A percentile compares a stretch with the other conserved stretches of the same genome.
phyloP scores from a whole-genome alignment of 1,140 invertebrate species.

The Drosophila watanabei region DNA sequence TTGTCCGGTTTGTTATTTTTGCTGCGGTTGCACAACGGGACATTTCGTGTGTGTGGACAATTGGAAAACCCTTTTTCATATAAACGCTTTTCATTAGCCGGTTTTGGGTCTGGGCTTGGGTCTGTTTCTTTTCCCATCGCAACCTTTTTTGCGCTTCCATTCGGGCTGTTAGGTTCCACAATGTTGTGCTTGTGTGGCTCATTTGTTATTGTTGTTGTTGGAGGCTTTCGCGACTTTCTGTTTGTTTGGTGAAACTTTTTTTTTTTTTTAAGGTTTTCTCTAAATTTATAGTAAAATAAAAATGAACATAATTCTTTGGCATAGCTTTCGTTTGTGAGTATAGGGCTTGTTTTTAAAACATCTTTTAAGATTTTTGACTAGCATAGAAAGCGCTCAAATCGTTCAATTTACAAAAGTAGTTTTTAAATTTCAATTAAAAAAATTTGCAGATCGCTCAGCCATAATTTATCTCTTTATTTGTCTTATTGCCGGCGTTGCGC shows the following conservation, averaged over 20 bases:
- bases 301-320: conserved; percentile 45
- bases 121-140: conserved; percentile 32
- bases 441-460: not conserved
- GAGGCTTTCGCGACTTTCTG: conserved; percentile 77
- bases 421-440: not conserved
- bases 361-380: not conserved
- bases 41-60: conserved; percentile 62
- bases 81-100: conserved; percentile 60
- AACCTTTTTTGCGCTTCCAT: conserved; percentile 58
- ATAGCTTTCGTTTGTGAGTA: conserved; percentile 18
- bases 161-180: conserved; percentile 43
- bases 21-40: conserved; percentile 72
- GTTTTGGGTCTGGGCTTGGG: conserved; percentile 25
- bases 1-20: conserved; percentile 73
- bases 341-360: not conserved
- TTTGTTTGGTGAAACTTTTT: conserved; percentile 77
- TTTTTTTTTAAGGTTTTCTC: conserved; percentile 70
- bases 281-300: conserved; percentile 64
- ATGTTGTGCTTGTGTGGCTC: conserved; percentile 38
- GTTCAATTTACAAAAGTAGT: not conserved
- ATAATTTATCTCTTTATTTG: not conserved
- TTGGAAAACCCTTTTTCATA: conserved; percentile 59
- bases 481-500: not conserved
- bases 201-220: conserved; percentile 35
- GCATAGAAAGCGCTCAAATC: not conserved